A percentile compares a stretch with the other conserved stretches of the same genome.
These are phyloP conservation scores for Nasonia longicornis DNA, from an alignment of 1,140 invertebrate species.

Conservation along the genomic window DNA sequence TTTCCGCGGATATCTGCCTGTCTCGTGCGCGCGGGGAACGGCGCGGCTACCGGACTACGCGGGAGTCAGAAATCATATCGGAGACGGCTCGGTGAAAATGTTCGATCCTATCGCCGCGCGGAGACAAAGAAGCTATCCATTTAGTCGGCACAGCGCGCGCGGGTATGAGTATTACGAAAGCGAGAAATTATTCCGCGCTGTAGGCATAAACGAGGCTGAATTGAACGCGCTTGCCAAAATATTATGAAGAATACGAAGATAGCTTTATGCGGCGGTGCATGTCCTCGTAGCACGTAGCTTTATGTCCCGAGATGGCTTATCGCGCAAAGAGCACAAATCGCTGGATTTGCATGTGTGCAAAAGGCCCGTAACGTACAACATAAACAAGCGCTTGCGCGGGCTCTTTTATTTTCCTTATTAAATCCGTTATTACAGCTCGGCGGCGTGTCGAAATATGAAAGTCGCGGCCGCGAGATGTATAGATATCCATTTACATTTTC, in stretches of 20 bases:
- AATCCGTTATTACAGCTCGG: not conserved
- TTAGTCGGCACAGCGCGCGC: too few relatives aligned
- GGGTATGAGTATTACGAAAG: not conserved
- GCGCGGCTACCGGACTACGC: not conserved
- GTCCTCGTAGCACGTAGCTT: not conserved
- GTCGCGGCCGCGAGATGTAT: constrained; percentile 7
- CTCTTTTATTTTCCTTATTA: constrained; percentile 18
- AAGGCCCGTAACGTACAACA: not conserved
- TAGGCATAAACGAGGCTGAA: not conserved
- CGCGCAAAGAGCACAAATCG: not conserved
- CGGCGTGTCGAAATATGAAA: constrained; percentile 29
- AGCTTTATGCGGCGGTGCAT: too few relatives aligned
- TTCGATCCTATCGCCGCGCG: not conserved
- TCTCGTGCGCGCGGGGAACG: not conserved
- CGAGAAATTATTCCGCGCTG: not conserved
- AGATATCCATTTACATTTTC: constrained; percentile 25
- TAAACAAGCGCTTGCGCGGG: not conserved
- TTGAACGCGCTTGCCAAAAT: not conserved
- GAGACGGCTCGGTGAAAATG: not conserved
- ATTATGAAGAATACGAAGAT: not conserved
- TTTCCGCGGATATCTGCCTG: too few relatives aligned
- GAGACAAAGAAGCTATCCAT: too few relatives aligned
- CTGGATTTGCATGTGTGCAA: too few relatives aligned
- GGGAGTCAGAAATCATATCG: not conserved
- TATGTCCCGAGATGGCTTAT: not conserved